Conservation (phyloP, 2,113 vertebrate species). For the Notarius lentiginosus region DNA sequence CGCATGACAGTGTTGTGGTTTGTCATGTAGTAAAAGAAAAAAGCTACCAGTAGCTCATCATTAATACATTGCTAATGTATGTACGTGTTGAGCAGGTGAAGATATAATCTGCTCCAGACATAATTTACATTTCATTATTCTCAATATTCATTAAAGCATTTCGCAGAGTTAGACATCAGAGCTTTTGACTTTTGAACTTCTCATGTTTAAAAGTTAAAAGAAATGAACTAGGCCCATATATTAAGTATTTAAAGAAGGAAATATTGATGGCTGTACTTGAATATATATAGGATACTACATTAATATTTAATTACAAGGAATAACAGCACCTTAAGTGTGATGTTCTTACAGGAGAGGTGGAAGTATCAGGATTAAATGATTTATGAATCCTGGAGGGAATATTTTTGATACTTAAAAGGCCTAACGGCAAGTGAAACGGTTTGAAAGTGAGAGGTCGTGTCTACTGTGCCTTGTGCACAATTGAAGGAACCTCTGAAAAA, state of each 20-base stretch:
- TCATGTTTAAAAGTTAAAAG: conserved; percentile 58
- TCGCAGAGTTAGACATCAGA: conserved; percentile 51
- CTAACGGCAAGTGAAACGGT: conserved; percentile 35
- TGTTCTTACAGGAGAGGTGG: conserved; percentile 54
- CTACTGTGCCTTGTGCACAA: background rate
- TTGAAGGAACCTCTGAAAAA: conserved; percentile 31
- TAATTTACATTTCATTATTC: conserved; percentile 53
- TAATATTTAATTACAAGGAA: conserved; percentile 55
- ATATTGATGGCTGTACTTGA: conserved; percentile 60
- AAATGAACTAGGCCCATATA: conserved; percentile 43
- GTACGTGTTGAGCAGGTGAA: conserved; percentile 38
- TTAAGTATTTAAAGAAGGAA: conserved; percentile 62
- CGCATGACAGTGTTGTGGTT: background rate
- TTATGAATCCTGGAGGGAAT: conserved; percentile 46
- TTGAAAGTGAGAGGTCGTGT: conserved; percentile 35
- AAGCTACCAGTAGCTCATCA: background rate
- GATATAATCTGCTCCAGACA: conserved; percentile 12
- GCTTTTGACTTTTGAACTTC: conserved; percentile 44
- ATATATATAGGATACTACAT: conserved; percentile 54
- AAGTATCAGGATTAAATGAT: conserved; percentile 51
- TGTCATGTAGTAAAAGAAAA: background rate
- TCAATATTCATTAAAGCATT: conserved; percentile 49
- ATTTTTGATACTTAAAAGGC: conserved; percentile 42
- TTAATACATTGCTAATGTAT: background rate
- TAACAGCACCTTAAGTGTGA: conserved; percentile 54